Base-by-base conservation (phyloP, 64 coral and sea anemone genomes). In the Actinia equina region DNA sequence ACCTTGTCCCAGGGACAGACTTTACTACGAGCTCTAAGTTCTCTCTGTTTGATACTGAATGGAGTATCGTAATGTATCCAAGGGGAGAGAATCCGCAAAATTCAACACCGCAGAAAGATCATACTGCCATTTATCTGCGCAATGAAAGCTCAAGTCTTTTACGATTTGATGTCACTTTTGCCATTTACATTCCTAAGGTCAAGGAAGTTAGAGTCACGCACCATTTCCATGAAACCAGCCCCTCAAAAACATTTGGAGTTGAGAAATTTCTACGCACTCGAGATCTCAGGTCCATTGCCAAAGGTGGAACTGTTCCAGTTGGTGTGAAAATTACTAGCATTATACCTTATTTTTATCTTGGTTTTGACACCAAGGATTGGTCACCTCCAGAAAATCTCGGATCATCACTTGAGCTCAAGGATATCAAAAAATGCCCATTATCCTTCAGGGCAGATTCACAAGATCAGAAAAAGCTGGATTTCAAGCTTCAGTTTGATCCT, bases 341-440 rank as follows among this genome's bases (percentile, higher is more conserved):
- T 46, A 88, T 95, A 30, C 93, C 97, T 7, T 99, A 99, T 46
- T 95, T 93, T 57, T 99, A 99, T 61, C 87, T 99, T 46, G 97
- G 93, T 9, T 90, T 99, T 74, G 93, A 91, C 61, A 97, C 94
- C 7, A 84, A 84, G 60, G 44, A 46, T 22, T 97, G 94, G 94
- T 77, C 52, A 22, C 93, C 93, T 49, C 93, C 85, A 41, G 62
- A 87, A 25, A 60, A 94, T 8, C 88, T 92, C 30, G 90, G 96
- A 1, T 76, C 71, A 19, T 82, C 87, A 27, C 83, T 77, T 42
- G 22, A 41, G 11, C 37, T 98, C 43, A 85, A 90, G 11, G 93
- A 98, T 56, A 88, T 87, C 26, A 87, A 63, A n/a, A 94, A 79
- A 23, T 90, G 61, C 4, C 93, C 93, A 43, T 53, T 94, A 17